Evolutionary conservation across 2,113 vertebrate genomes (phyloP), one percentile per base, ranked within the genome.

Genomic region (Carassius auratus): DNA sequence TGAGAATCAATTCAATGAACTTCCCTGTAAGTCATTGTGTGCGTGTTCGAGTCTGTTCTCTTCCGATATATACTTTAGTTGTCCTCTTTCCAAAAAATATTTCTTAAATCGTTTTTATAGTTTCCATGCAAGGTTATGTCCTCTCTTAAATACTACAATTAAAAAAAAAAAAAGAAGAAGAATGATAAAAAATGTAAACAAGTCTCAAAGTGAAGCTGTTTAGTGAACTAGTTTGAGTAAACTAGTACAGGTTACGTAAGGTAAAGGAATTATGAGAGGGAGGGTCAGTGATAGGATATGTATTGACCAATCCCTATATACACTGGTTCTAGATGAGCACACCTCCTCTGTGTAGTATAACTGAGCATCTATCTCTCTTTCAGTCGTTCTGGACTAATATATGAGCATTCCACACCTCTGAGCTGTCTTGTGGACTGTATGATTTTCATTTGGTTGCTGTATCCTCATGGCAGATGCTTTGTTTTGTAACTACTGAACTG

Each of bases 401-500:
- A 81, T 88, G 92, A 93, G 93, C 94, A 94, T 95, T 95, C 94
- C 93, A 94, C 91, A 90, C 91, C 91, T 92, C 93, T 90, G 94
- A 93, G 90, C 92, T 94, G 95, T 95, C 94, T 95, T 93, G 94
- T 95, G 94, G 94, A 93, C 94, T 94, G 90, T 93, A 93, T 92
- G 92, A 93, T 92, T 90, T 93, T 92, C 92, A 89, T 94, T 88
- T 75, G 94, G 94, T 95, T 91, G 94, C 94, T 95, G 95, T 95
- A 93, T 93, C 92, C 92, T 94, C 93, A 95, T 95, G 94, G 93
- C 94, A 95, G 94, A 95, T 94, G 94, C 94, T 95, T 95, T 87
- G 94, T 95, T 95, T 95, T 95, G 95, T 95, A 95, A 95, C 94
- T 95, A 95, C 95, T 95, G 95, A 95, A 94, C 95, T 95, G 95